phyloP scores from a whole-genome alignment of 2,888 invertebrate species.

The Prosopocoilus inquinatus region DNA sequence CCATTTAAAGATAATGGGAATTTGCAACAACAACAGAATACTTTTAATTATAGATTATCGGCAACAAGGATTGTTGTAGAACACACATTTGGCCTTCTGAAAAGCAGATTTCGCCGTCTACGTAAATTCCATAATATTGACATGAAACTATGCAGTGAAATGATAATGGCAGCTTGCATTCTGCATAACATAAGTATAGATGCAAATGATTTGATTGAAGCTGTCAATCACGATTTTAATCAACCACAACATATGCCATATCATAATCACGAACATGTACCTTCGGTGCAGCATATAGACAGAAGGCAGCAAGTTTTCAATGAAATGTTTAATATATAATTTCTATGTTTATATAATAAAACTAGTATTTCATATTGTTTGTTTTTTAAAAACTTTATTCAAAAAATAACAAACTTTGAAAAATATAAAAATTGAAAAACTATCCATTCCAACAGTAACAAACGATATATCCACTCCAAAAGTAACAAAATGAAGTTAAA shows the following conservation, averaged over 20 bases:
- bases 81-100: too few relatives aligned
- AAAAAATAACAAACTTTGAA: too few relatives aligned
- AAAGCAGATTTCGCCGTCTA: not conserved
- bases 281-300: too few relatives aligned
- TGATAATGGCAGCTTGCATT: slow-evolving; percentile 12
- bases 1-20: too few relatives aligned
- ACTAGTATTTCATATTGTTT: slow-evolving; percentile 12
- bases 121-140: too few relatives aligned
- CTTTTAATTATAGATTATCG: slow-evolving; percentile 5
- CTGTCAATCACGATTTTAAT: not conserved
- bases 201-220: slow-evolving; percentile 10
- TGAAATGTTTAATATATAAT: slow-evolving; percentile 9
- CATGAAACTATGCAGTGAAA: slow-evolving; percentile 4
- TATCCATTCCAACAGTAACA: too few relatives aligned
- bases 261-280: too few relatives aligned
- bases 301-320: too few relatives aligned
- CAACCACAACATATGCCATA: not conserved
- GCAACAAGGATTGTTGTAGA: slow-evolving; percentile 2
- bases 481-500: too few relatives aligned
- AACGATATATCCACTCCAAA: too few relatives aligned
- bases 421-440: too few relatives aligned
- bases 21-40: not conserved
- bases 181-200: slow-evolving; percentile 20
- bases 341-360: slow-evolving; percentile 13
- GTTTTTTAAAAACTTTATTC: slow-evolving; percentile 5